A percentile compares a stretch with the other conserved stretches of the same genome.
Evolutionary conservation across 2,888 invertebrate genomes (phyloP).

Genomic region (Scrobipalpa atriplicella): DNA sequence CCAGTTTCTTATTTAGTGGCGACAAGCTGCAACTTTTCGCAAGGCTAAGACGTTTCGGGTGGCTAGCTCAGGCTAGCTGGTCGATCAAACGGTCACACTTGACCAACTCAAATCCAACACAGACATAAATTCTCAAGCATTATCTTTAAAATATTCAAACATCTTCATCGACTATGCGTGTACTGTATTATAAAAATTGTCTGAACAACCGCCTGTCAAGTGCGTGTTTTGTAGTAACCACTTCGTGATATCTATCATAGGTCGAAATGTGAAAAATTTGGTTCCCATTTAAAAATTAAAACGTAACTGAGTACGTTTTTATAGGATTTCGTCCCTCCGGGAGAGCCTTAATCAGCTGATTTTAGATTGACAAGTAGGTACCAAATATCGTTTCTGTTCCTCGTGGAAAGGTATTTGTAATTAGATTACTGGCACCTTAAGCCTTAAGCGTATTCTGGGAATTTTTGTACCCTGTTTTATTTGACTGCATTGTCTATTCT

Average conservation of each 20-base stretch:
- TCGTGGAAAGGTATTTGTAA: too few relatives aligned
- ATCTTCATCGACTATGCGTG: background rate
- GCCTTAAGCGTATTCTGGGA: constrained; percentile 2
- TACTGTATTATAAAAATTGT: too few relatives aligned
- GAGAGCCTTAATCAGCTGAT: too few relatives aligned
- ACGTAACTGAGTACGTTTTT: too few relatives aligned
- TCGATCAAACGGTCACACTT: constrained; percentile 17
- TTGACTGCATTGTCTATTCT: background rate
- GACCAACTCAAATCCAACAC: background rate
- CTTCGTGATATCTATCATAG: too few relatives aligned
- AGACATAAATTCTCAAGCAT: background rate
- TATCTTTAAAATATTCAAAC: constrained; percentile 9
- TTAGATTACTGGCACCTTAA: background rate
- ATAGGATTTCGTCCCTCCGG: too few relatives aligned
- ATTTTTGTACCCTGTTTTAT: background rate
- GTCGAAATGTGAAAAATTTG: too few relatives aligned
- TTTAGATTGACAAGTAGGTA: background rate
- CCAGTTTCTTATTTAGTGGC: background rate
- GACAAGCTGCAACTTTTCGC: background rate
- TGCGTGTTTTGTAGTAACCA: too few relatives aligned
- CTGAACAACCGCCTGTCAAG: too few relatives aligned
- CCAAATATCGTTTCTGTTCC: too few relatives aligned
- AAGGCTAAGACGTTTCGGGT: constrained; percentile 22
- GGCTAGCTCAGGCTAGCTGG: constrained; percentile 10
- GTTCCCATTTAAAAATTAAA: too few relatives aligned